A percentile compares a stretch with the other conserved stretches of the same genome.
Conservation (phyloP, 2,113 vertebrate species). For the Lepus americanus region DNA sequence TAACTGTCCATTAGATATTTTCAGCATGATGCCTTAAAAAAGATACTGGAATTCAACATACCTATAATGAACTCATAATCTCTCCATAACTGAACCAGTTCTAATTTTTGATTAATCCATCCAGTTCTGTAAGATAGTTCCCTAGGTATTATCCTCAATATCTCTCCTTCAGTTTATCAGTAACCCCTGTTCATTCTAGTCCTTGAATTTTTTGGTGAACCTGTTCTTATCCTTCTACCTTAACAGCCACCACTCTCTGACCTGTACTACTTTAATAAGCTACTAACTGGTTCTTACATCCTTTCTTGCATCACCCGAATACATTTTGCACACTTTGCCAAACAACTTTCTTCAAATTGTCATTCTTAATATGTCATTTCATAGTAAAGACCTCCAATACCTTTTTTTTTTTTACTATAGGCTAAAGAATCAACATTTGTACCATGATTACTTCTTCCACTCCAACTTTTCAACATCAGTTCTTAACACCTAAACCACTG, state of each 20-base stretch:
- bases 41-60: not conserved
- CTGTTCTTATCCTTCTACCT: not conserved
- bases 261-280: not conserved
- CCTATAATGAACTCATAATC: not conserved
- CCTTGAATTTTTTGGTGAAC: not conserved
- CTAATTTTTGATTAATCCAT: conserved; percentile 1
- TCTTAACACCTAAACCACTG: not conserved
- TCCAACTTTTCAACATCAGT: not conserved
- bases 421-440: not conserved
- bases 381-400: not conserved
- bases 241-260: not conserved
- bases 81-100: not conserved
- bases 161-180: not conserved
- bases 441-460: not conserved
- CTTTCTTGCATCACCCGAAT: not conserved
- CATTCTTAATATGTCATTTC: not conserved
- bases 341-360: conserved; percentile 10
- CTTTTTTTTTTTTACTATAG: not conserved
- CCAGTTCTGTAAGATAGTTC: not conserved
- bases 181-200: not conserved
- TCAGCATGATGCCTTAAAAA: not conserved
- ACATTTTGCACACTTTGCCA: not conserved
- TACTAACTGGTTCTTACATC: not conserved
- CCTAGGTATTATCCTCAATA: not conserved
- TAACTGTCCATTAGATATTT: not conserved